phyloP scores from a whole-genome alignment of 2,888 invertebrate genomes.

The Diplazon laetatorius region DNA sequence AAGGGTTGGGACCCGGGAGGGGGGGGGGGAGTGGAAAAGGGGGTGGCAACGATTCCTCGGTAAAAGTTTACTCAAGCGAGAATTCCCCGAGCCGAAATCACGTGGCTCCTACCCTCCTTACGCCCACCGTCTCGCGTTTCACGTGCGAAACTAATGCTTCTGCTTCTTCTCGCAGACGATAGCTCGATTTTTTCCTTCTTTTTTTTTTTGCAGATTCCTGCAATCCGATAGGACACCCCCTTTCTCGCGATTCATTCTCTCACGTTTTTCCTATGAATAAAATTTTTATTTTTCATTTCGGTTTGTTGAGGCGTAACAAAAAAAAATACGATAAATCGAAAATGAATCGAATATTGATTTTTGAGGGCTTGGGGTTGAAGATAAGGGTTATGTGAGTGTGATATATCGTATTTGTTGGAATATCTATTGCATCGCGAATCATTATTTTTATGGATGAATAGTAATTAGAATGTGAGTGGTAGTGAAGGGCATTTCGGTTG shows the following conservation, averaged over 20 bases:
- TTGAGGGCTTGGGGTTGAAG: no score
- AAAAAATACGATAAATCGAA: background rate
- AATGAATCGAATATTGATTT: no score
- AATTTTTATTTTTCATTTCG: no score
- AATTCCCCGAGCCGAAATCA: constrained; percentile 57
- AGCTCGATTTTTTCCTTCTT: no score
- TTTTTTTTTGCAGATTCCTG: constrained; percentile 4
- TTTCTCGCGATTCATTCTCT: background rate
- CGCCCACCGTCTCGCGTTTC: constrained; percentile 11
- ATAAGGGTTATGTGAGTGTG: no score
- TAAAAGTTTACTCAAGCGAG: constrained; percentile 54
- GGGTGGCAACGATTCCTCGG: constrained; percentile 54
- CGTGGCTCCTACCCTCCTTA: constrained; percentile 49
- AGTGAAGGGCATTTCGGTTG: no score
- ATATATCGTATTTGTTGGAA: no score
- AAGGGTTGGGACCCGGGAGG: background rate
- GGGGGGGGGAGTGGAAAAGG: constrained; percentile 18
- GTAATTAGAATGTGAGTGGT: no score
- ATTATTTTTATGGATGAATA: no score
- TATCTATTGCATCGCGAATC: no score
- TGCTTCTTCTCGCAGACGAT: background rate
- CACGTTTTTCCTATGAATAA: background rate
- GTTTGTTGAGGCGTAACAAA: no score
- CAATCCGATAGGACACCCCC: background rate
- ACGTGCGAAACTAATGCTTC: background rate